A percentile compares a stretch with the other conserved stretches of the same genome.
phyloP scores from a whole-genome alignment of 2,888 invertebrate species.

The Mythimna lalbum region DNA sequence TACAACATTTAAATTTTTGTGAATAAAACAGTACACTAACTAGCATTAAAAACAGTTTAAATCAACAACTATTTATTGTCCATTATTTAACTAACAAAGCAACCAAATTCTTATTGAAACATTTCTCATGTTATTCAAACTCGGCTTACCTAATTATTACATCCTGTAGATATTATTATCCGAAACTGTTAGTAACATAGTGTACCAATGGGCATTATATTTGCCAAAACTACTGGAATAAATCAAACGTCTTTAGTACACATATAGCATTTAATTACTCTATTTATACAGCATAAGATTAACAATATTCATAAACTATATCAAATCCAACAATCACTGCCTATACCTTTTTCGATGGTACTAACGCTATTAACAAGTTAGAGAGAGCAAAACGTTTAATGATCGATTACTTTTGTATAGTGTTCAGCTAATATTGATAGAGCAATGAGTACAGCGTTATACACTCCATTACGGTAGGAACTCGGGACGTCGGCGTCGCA shows the following conservation, averaged over 20 bases:
- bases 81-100: slow-evolving; percentile 12
- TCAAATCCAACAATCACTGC: slow-evolving; percentile 91
- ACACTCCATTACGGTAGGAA: slow-evolving; percentile 79
- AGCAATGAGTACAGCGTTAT: slow-evolving; percentile 73
- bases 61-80: not conserved
- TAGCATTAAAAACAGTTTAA: not conserved
- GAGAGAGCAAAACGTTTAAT: slow-evolving; percentile 87
- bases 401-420: slow-evolving; percentile 76
- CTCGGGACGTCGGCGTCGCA: slow-evolving; percentile 63
- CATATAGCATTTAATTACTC: slow-evolving; percentile 91
- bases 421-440: slow-evolving; percentile 75
- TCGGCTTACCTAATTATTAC: slow-evolving; percentile 84
- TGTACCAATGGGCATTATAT: slow-evolving; percentile 71
- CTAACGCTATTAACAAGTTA: slow-evolving; percentile 88
- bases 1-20: not conserved
- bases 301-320: slow-evolving; percentile 91
- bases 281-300: slow-evolving; percentile 91
- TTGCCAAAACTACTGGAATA: slow-evolving; percentile 81
- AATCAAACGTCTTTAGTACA: slow-evolving; percentile 88
- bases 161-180: slow-evolving; percentile 76
- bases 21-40: not conserved
- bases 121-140: slow-evolving; percentile 74
- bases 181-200: slow-evolving; percentile 76
- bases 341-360: slow-evolving; percentile 88
- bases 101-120: slow-evolving; percentile 75